Conservation (phyloP, 2,888 invertebrate species). For the Helobdella robusta region DNA sequence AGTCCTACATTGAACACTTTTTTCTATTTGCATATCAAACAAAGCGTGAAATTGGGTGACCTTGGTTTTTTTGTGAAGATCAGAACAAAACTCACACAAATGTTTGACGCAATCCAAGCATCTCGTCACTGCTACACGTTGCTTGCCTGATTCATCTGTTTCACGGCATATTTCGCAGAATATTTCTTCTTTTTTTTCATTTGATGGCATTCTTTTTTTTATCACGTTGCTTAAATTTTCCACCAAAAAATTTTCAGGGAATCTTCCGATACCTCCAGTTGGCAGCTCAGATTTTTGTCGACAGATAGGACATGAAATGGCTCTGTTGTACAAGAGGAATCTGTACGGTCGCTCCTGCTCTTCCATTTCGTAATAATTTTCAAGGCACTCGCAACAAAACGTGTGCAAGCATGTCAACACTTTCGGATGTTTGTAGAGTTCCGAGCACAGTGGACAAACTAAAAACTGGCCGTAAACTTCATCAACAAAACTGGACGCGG, state of each 20-base stretch:
- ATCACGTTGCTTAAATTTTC: constrained; percentile 42
- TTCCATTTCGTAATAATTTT: constrained; percentile 43
- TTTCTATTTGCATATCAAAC: constrained; percentile 47
- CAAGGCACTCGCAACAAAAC: constrained; percentile 46
- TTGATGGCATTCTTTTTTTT: neutral
- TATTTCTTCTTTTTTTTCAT: neutral
- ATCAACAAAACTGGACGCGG: too few species aligned
- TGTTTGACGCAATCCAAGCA: constrained; percentile 48
- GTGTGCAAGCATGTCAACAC: constrained; percentile 46
- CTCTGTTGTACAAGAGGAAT: constrained; percentile 42
- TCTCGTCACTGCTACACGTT: constrained; percentile 40
- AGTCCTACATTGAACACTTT: constrained; percentile 46
- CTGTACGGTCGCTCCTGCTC: constrained; percentile 39
- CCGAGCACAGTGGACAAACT: constrained; percentile 46
- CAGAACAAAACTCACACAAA: constrained; percentile 45
- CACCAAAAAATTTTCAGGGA: constrained; percentile 48
- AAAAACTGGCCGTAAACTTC: constrained; percentile 48
- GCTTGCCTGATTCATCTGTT: neutral
- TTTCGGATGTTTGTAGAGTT: constrained; percentile 45
- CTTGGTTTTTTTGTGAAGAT: constrained; percentile 44
- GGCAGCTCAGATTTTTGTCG: constrained; percentile 47
- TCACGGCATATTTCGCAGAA: constrained; percentile 29
- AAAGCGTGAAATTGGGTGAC: constrained; percentile 46
- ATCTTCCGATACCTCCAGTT: constrained; percentile 43
- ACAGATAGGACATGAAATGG: constrained; percentile 46